Base-by-base conservation (phyloP, 2,888 invertebrate species). In the Eilema caniola region DNA sequence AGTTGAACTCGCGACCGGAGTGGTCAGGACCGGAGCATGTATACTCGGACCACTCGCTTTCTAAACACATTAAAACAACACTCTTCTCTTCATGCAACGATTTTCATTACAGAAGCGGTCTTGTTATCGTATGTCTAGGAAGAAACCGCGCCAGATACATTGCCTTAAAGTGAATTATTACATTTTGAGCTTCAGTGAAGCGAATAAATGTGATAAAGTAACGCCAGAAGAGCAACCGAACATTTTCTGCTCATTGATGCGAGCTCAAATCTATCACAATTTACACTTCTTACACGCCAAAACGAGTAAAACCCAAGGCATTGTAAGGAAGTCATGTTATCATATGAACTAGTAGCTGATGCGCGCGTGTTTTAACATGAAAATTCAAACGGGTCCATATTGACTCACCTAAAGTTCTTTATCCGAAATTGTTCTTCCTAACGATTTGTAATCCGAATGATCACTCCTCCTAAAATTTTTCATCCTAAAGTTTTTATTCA, bases 211-310 rank as follows among this genome's bases (percentile, higher is more conserved):
- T 62, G 70, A 70, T 70, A 70, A 70, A 57, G 57, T 28, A 57
- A 53, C 24, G 23, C 33, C 56, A 70, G 66, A 41, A 66, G 62
- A 66, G 66, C 53, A 66, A 66, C 62, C 16, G 61, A 70, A 41
- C 69, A 69, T 71, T 67, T 61, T 24, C 37, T 64, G 61, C 24
- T 67, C 67, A 71, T 64, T 67, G 71, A 64, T 67, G 67, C 60
- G 64, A 53, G 64, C 25, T 33, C 14, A n/a, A 67, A 67, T 33
- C 71, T 61, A 65, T 64, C 61, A 67, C 23, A 65, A 62, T 62
- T 37, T 33, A 23, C 14, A 41, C 53, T n/a, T 24, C 25, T 31
- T 28, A 33, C 56, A 53, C 25, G 20, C 64, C 10, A 28, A 28
- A 53, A 47, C n/a, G 53, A n/a, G n/a, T 23, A 56, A 53, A 53